Base-by-base conservation (phyloP, 2,888 invertebrate species). In the Cremastinae sp. region DNA sequence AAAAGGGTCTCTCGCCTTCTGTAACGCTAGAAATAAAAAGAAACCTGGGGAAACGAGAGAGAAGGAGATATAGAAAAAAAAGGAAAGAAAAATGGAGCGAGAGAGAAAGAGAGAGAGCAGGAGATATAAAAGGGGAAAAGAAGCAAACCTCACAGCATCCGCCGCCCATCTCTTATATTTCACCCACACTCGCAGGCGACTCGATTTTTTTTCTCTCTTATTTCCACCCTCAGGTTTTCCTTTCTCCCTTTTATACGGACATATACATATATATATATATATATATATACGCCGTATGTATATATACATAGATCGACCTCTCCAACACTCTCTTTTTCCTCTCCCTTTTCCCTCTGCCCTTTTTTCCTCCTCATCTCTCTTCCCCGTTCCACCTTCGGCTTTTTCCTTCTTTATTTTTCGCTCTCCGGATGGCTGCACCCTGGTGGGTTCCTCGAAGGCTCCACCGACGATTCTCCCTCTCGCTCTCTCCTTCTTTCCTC, bases 91-190 rank as follows among this genome's bases (percentile, higher is more conserved):
- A 68, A 39, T 65, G 66, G 74, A 53, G 28, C 51, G 51, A 43
- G 37, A 16, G 61, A 72, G 69, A 35, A 45, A 45, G 37, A 58
- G 41, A 55, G 53, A 62, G 72, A 72, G 59, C 61, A 62, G 49
- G 14, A 61, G 62, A 74, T 75, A 73, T 61, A 68, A 66, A 77
- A 72, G 71, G 66, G 62, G 70, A 69, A 51, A 74, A 83, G 81
- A 82, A 75, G 76, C 80, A 81, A 75, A 74, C 78, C 73, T 65
- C 39, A 59, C 76, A 70, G 76, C 68, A 53, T 73, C 72, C 53
- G 69, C 72, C 68, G 35, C 70, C 70, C 55, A 47, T 71, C 62
- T 53, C 71, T 66, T 66, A 56, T 62, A 65, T 65, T 70, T 53
- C 69, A 69, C 73, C 76, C 74, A 73, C 76, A 55, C 70, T 43